These are phyloP conservation scores for Ophioninae sp. DNA, from an alignment of 2,888 invertebrate genomes.

Conservation along the genomic window DNA sequence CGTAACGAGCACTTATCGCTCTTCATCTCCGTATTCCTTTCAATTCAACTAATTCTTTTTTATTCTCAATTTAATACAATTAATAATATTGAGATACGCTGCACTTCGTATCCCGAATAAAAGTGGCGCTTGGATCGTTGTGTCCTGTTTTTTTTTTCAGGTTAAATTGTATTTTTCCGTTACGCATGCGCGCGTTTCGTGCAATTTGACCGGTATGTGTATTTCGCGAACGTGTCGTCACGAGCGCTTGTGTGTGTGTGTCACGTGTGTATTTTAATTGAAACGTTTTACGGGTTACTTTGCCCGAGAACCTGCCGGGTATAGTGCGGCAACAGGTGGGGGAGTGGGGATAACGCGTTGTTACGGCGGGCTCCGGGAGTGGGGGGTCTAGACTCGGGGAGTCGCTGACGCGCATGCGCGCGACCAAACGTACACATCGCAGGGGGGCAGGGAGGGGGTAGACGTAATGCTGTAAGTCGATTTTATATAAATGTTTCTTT, in stretches of 20 bases:
- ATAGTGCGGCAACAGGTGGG: neutral
- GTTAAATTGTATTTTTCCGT: neutral
- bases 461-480: conserved; percentile 28
- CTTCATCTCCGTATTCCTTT: neutral
- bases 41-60: conserved; percentile 51
- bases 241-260: neutral
- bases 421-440: conserved; percentile 43
- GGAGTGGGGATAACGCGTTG: neutral
- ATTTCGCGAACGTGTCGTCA: neutral
- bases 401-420: conserved; percentile 39
- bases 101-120: conserved; percentile 39
- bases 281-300: neutral
- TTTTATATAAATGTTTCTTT: conserved; percentile 30
- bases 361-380: too few species aligned
- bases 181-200: conserved; percentile 12
- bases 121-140: conserved; percentile 36
- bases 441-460: conserved; percentile 13
- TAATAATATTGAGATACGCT: conserved; percentile 37
- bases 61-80: conserved; percentile 53
- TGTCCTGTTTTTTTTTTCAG: conserved; percentile 14
- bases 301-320: neutral
- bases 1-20: conserved; percentile 7
- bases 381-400: neutral
- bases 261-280: neutral
- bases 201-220: neutral